Conservation (phyloP, 1,140 invertebrate genomes). For the Globodera ellingtonae region DNA sequence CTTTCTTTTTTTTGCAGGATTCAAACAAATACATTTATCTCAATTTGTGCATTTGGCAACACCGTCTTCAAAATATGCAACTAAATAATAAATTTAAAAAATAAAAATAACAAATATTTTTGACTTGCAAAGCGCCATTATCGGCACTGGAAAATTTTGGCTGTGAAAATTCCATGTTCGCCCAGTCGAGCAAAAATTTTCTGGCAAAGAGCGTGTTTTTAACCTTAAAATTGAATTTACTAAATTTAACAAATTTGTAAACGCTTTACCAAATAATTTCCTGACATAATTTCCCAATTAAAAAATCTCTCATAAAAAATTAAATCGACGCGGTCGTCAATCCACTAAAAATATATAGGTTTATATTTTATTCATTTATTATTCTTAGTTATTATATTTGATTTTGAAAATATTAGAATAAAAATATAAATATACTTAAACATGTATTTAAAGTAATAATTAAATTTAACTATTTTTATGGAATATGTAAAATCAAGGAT, state of each 20-base stretch:
- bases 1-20: neutral
- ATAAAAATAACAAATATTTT: constrained; percentile 21
- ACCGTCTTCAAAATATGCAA: constrained; percentile 53
- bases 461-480: too few relatives aligned
- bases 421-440: neutral
- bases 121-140: constrained; percentile 38
- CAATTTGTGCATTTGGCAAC: constrained; percentile 37
- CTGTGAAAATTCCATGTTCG: constrained; percentile 48
- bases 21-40: too few relatives aligned
- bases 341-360: constrained; percentile 53
- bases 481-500: too few relatives aligned
- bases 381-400: neutral
- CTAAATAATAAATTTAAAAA: constrained; percentile 25
- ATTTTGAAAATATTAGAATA: constrained; percentile 47
- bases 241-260: neutral
- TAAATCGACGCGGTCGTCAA: too few relatives aligned
- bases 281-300: constrained; percentile 59
- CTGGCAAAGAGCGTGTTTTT: constrained; percentile 55
- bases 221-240: constrained; percentile 33
- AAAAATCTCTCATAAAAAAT: constrained; percentile 46
- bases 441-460: too few relatives aligned
- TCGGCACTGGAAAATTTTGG: constrained; percentile 53
- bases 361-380: too few relatives aligned
- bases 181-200: constrained; percentile 54
- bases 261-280: constrained; percentile 51